Base-by-base conservation (phyloP, 2,113 vertebrate species). In the Eulemur macaco region DNA sequence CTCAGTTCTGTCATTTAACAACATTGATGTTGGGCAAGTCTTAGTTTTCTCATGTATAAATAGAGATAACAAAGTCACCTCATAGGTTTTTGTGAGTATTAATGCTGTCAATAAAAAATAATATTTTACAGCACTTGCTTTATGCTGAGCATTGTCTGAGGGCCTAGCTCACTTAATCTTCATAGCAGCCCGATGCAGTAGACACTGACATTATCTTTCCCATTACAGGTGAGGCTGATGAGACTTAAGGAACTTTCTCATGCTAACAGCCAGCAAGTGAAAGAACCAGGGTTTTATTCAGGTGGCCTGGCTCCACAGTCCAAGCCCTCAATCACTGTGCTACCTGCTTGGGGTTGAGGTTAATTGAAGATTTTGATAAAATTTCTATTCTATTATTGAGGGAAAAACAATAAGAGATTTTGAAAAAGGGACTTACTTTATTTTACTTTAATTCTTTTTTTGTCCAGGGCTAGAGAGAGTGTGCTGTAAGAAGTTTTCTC, bases 401-500 rank as follows among this genome's bases (percentile, higher is more conserved):
- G 66, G 85, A 68, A 87, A 92, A 73, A 86, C 15, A 94, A n/a
- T 8, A 76, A 58, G 69, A 91, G 39, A 31, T 91, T 94, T 54
- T 42, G 3, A 39, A 21, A 47, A 83, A 71, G 25, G 3, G 42
- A 42, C 45, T 66, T 69, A 52, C 60, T 76, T 76, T 47, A 58
- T 80, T 74, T 92, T 76, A 47, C 18, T 50, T 63, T 68, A 94
- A 84, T 94, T 91, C 21, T 91, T 17, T 60, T 89, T 31, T 89
- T 89, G 89, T 52, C 60, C 15, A 77, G 42, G 27, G 25, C 15
- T 76, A 52, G 18, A 66, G 27, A 45, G 25, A 60, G 2, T 45
- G 20, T 87, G 58, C 42, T 39, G 14, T 52, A 50, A 77, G 76
- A 89, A 63, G 4, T 69, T 69, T 93, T 71, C 52, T 66, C 37